phyloP scores from a whole-genome alignment of 2,888 invertebrate genomes.

The Leucania comma region DNA sequence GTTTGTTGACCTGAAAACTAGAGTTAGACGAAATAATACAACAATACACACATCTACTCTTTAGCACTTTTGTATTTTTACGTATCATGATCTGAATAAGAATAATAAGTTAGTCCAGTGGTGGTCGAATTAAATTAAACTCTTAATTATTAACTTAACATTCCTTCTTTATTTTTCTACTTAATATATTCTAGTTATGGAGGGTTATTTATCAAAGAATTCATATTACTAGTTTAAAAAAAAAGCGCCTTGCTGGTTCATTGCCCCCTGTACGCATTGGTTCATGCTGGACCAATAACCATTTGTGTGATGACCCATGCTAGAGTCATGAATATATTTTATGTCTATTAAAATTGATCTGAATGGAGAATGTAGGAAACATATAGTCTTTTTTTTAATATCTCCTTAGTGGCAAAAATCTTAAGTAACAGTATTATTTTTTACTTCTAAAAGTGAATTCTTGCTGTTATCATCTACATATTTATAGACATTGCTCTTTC shows the following conservation, averaged over 20 bases:
- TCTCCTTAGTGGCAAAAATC: neutral
- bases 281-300: neutral
- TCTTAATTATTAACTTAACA: constrained; percentile 35
- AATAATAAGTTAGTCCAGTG: constrained; percentile 22
- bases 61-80: constrained; percentile 17
- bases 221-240: constrained; percentile 2
- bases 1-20: constrained; percentile 10
- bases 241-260: too few relatives aligned
- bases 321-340: neutral
- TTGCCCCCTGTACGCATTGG: neutral
- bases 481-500: neutral
- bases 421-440: constrained; percentile 51
- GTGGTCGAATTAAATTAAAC: constrained; percentile 17
- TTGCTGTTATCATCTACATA: neutral
- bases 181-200: constrained; percentile 52
- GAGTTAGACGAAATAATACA: neutral
- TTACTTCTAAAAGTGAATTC: constrained; percentile 2
- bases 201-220: constrained; percentile 53
- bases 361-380: neutral
- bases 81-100: constrained; percentile 44
- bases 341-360: neutral
- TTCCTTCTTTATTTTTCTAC: constrained; percentile 58
- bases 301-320: neutral
- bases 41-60: neutral
- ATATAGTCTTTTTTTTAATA: neutral